Percentiles rank a stretch among this genome's conserved stretches.
These are phyloP conservation scores for Eristalis pertinax DNA, from an alignment of 2,888 invertebrate species.

Conservation along the genomic window DNA sequence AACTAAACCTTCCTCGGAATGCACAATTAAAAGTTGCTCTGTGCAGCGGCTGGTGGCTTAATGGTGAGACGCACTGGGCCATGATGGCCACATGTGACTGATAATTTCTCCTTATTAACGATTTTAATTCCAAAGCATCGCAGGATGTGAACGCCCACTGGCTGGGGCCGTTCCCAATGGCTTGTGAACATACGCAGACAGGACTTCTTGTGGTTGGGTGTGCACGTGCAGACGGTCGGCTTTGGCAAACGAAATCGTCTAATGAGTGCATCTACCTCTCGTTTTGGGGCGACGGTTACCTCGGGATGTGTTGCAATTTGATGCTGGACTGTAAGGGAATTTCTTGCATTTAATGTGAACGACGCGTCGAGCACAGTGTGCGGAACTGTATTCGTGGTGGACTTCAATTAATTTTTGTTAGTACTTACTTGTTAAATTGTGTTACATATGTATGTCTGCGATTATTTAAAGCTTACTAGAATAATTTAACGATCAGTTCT, in stretches of 20 bases:
- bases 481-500: too few species aligned
- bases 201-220: background rate
- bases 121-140: background rate
- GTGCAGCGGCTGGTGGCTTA: background rate
- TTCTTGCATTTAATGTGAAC: too few species aligned
- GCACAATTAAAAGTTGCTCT: background rate
- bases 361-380: too few species aligned
- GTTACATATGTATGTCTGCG: too few species aligned
- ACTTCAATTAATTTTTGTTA: too few species aligned
- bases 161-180: background rate
- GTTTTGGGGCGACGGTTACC: background rate
- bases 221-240: background rate
- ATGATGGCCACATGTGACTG: background rate
- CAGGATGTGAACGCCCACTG: background rate
- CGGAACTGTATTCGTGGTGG: too few species aligned
- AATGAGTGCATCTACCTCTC: background rate
- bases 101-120: background rate
- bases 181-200: background rate
- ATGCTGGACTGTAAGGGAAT: too few species aligned
- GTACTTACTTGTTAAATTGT: too few species aligned
- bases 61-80: background rate
- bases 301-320: too few species aligned
- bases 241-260: background rate
- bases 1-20: background rate
- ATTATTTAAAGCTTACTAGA: too few species aligned